These are phyloP conservation scores for Clarias magur DNA, from an alignment of 2,113 vertebrate genomes.

Conservation along the genomic window DNA sequence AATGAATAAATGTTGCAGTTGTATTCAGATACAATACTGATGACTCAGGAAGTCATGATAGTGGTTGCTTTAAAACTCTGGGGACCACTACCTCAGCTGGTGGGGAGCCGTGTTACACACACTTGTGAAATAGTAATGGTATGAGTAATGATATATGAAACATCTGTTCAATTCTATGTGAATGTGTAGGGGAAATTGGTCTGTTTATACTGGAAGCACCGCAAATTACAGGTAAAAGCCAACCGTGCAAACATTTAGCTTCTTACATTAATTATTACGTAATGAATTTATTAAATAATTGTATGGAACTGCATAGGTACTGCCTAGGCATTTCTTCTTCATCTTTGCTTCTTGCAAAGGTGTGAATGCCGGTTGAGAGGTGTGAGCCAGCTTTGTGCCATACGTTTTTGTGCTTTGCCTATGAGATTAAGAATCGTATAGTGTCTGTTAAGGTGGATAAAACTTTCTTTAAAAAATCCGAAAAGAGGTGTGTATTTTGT, in stretches of 20 bases:
- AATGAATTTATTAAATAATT: no score
- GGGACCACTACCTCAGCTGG: background rate
- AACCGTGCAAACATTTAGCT: background rate
- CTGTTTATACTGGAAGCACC: background rate
- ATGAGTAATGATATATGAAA: background rate
- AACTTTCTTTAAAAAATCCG: no score
- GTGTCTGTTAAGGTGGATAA: no score
- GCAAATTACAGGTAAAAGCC: background rate
- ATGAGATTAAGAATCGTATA: no score
- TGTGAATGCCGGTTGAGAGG: no score
- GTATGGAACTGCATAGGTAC: no score
- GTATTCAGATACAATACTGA: no score
- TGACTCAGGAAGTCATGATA: background rate
- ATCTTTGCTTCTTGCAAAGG: no score
- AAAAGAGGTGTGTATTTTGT: background rate
- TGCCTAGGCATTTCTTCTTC: no score
- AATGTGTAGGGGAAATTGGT: background rate
- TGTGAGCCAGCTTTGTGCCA: no score
- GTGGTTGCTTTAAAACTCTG: background rate
- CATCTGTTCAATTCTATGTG: background rate
- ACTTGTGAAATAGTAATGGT: background rate
- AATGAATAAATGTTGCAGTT: no score
- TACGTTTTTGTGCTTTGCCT: no score
- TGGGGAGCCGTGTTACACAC: background rate
- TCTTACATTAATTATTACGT: background rate